Conservation (phyloP, 2,888 invertebrate genomes). For the Callosobruchus maculatus region DNA sequence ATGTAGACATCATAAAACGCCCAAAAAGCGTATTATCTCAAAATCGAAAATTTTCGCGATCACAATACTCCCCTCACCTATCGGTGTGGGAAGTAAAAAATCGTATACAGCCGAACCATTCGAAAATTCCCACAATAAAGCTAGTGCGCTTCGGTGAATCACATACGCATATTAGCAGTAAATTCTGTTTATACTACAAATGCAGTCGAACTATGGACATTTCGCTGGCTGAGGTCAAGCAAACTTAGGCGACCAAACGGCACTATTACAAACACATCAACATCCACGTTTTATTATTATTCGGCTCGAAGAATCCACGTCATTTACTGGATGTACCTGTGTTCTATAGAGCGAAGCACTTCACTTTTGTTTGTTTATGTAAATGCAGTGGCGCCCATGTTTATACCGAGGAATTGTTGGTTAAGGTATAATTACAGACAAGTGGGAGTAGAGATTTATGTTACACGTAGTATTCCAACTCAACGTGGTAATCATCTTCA, state of each 20-base stretch:
- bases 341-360: not conserved
- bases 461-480: too few species aligned
- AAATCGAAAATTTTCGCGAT: too few species aligned
- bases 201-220: not conserved
- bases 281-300: not conserved
- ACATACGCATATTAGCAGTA: not conserved
- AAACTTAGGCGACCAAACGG: not conserved
- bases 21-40: too few species aligned
- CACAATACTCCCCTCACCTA: too few species aligned
- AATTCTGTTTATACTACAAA: not conserved
- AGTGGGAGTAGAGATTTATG: too few species aligned
- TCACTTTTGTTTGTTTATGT: not conserved
- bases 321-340: not conserved
- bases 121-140: not conserved
- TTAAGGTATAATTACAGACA: too few species aligned
- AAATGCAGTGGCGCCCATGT: not conserved
- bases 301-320: not conserved
- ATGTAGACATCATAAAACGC: too few species aligned
- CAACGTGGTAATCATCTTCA: too few species aligned
- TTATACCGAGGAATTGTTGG: not conserved
- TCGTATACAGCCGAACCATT: not conserved
- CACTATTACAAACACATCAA: not conserved
- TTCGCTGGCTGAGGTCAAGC: not conserved
- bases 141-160: not conserved
- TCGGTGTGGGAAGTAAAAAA: too few species aligned